phyloP scores from a whole-genome alignment of 1,140 invertebrate genomes.

The Mylabris phalerata region DNA sequence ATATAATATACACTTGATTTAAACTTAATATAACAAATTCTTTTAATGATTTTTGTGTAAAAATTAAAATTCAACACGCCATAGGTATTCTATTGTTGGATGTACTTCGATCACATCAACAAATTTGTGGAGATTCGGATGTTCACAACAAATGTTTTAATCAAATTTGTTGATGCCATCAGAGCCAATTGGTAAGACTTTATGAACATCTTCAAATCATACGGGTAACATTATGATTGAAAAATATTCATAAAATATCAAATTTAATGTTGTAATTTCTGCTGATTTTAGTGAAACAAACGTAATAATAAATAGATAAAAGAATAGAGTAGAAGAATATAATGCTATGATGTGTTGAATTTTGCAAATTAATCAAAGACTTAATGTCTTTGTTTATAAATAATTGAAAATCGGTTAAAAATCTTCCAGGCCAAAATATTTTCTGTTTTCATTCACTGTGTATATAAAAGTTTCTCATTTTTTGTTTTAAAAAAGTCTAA shows the following conservation, averaged over 20 bases:
- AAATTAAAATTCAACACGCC: not conserved
- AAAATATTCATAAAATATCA: not conserved
- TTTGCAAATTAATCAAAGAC: not conserved
- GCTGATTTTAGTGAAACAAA: too few species aligned
- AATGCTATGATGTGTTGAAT: not conserved
- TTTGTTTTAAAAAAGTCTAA: slow-evolving; percentile 11
- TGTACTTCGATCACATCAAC: slow-evolving; percentile 2
- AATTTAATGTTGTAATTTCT: too few species aligned
- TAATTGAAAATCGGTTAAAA: too few species aligned
- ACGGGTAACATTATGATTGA: slow-evolving; percentile 11
- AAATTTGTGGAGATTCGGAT: slow-evolving; percentile 13
- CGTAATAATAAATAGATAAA: too few species aligned
- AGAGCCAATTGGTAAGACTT: slow-evolving; percentile 2
- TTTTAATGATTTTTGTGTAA: too few species aligned
- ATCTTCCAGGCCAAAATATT: too few species aligned
- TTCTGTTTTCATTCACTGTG: too few species aligned
- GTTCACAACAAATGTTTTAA: not conserved
- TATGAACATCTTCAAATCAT: not conserved
- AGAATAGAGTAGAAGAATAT: too few species aligned
- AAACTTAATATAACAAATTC: too few species aligned
- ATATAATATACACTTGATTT: too few species aligned
- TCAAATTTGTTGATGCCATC: slow-evolving; percentile 1
- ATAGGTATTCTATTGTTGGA: not conserved
- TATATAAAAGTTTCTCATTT: not conserved
- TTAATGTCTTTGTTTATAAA: too few species aligned